A percentile compares a stretch with the other conserved stretches of the same genome.
Evolutionary conservation across 2,797 vertebrate genomes (phyloP).

Genomic region (Chaenodraco wilsoni): DNA sequence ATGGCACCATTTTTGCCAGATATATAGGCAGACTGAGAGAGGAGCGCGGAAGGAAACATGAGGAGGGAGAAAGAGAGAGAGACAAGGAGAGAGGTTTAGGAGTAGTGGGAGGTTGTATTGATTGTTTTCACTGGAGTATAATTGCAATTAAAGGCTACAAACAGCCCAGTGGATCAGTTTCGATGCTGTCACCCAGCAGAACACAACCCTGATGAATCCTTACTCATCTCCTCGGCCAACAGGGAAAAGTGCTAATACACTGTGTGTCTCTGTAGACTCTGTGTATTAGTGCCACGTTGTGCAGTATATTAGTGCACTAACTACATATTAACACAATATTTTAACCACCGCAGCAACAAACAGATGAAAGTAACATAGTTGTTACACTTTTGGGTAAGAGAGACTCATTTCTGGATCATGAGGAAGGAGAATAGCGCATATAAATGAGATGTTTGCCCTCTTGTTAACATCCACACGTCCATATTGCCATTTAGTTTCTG

Average conservation of each 20-base stretch:
- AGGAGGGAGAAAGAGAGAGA: constrained; percentile 22
- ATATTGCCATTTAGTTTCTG: background rate
- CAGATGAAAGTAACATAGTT: background rate
- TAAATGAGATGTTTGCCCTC: background rate
- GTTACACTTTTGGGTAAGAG: background rate
- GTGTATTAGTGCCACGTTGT: constrained; percentile 45
- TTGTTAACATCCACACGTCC: background rate
- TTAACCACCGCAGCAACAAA: background rate
- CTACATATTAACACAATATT: constrained; percentile 8
- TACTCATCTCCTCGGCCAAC: constrained; percentile 45
- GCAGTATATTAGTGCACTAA: constrained; percentile 22
- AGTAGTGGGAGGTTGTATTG: constrained; percentile 61
- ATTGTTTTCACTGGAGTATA: constrained; percentile 82
- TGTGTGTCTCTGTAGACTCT: constrained; percentile 40
- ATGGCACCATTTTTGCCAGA: constrained; percentile 33
- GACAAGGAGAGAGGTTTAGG: background rate
- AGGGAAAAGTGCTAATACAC: constrained; percentile 47
- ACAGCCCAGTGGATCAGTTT: constrained; percentile 76
- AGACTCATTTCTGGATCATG: background rate
- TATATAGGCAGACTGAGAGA: constrained; percentile 27
- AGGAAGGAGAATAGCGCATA: constrained; percentile 7
- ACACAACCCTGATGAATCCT: constrained; percentile 57
- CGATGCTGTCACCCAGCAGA: constrained; percentile 64
- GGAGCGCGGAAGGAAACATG: constrained; percentile 21
- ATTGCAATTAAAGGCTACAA: constrained; percentile 85